Base-by-base conservation (phyloP, 1,140 invertebrate species). In the Frieseomelitta varia region DNA sequence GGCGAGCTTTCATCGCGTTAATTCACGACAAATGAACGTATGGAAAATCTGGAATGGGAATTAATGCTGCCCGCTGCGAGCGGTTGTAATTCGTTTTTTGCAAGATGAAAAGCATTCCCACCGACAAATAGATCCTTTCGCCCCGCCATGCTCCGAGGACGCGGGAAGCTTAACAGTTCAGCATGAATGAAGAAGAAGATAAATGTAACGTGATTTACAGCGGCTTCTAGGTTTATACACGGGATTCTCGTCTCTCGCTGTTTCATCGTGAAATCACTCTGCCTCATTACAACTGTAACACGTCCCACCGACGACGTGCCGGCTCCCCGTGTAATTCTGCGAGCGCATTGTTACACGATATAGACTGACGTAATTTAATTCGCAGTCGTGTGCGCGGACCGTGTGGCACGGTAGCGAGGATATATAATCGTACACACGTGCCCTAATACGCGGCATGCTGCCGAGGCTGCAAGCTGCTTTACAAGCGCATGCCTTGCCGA, bases 311-410 rank as follows among this genome's bases (percentile, higher is more conserved):
- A 85, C 88, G 85, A 87, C 88, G 86, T 85, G 73, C 85, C 55
- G 80, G 63, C 73, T 84, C 71, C 61, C 85, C 84, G 78, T 81
- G 81, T 86, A 89, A 89, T 87, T 90, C 83, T 75, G 69, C 74
- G 74, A 87, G 88, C 88, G 81, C 88, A 88, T 90, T 90, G 89
- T 90, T 90, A 90, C 84, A 79, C 84, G 89, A 90, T 90, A 90
- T 85, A 90, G 86, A 88, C 89, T 86, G 84, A 81, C 86, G 87
- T 90, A 90, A 90, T 90, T 90, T 90, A 90, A 90, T 90, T 90
- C 78, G 81, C 76, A 56, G 88, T 79, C 74, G 82, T 87, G 75
- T 87, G 78, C 65, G 73, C 73, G 87, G 53, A 19, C 71, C 73
- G 61, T 68, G 61, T 53, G 84, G 39, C 39, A 34, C 76, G 11